Evolutionary conservation across 1,140 invertebrate species (phyloP).

Genomic region (Drosophila pseudoananassae): DNA sequence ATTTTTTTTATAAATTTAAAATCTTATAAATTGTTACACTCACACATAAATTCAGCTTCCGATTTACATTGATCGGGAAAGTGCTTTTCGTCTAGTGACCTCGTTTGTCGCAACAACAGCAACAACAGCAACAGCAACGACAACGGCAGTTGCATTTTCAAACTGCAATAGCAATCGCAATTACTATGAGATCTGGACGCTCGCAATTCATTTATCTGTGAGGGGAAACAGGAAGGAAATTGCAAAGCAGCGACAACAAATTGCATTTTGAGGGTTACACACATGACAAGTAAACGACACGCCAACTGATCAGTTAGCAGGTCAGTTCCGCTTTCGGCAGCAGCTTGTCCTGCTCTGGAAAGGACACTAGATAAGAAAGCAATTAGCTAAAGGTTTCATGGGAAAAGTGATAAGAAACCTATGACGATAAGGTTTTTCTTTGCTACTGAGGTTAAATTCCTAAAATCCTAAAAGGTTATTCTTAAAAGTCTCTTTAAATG

Average conservation of each 20-base stretch:
- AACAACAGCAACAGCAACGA: conserved; percentile 7
- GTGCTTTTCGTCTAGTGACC: conserved; percentile 49
- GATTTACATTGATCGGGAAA: conserved; percentile 73
- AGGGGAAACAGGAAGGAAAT: conserved; percentile 73
- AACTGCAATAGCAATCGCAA: conserved; percentile 46
- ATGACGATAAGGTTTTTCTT: no score
- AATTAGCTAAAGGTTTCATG: background rate
- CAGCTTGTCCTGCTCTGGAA: conserved; percentile 11
- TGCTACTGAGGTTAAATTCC: no score
- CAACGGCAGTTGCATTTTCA: conserved; percentile 20
- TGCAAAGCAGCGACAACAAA: conserved; percentile 59
- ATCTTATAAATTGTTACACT: conserved; percentile 56
- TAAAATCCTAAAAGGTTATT: no score
- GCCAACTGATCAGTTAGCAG: conserved; percentile 37
- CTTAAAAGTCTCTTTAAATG: no score
- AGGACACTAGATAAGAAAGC: background rate
- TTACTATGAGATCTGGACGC: conserved; percentile 58
- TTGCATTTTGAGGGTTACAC: conserved; percentile 67
- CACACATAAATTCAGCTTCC: conserved; percentile 47
- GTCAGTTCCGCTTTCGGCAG: conserved; percentile 34
- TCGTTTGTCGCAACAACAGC: conserved; percentile 27
- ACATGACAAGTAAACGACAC: conserved; percentile 28
- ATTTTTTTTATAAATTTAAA: conserved; percentile 37
- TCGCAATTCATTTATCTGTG: conserved; percentile 56
- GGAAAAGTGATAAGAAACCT: background rate